Evolutionary conservation across 2,113 vertebrate genomes (phyloP).

Genomic region (Gobiocypris rarus): DNA sequence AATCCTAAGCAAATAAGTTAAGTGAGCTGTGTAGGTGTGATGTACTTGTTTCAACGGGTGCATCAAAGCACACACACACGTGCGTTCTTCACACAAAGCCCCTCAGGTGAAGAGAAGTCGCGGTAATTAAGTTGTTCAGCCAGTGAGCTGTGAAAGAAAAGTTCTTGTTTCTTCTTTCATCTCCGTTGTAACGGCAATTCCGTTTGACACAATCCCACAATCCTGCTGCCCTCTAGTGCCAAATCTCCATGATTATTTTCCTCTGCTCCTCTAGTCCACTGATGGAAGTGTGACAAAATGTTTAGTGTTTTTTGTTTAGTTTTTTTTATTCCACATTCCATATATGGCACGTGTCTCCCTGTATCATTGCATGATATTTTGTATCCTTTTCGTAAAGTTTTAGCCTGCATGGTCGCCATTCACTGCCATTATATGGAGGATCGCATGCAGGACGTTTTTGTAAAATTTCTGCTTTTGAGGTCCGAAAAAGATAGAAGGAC

Average conservation of each 20-base stretch:
- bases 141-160: slow-evolving; percentile 20
- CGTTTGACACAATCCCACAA: slow-evolving; percentile 30
- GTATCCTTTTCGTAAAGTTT: too few species aligned
- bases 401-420: too few species aligned
- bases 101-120: slow-evolving; percentile 26
- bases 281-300: not conserved
- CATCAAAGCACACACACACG: slow-evolving; percentile 7
- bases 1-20: slow-evolving; percentile 12
- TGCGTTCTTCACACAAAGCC: not conserved
- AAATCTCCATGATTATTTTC: not conserved
- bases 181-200: slow-evolving; percentile 7
- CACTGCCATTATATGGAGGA: too few species aligned
- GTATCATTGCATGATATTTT: too few species aligned
- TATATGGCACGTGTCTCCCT: too few species aligned
- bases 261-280: not conserved
- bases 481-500: too few species aligned
- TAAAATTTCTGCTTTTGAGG: too few species aligned
- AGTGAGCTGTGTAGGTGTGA: slow-evolving; percentile 34
- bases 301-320: not conserved
- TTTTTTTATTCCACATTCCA: too few species aligned
- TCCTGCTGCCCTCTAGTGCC: slow-evolving; percentile 44
- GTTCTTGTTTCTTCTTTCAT: slow-evolving; percentile 34
- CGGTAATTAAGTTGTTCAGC: slow-evolving; percentile 35
- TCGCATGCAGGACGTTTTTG: too few species aligned
- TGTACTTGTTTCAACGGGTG: slow-evolving; percentile 35